Conservation (phyloP, 2,113 vertebrate species). For the Fulica atra region DNA sequence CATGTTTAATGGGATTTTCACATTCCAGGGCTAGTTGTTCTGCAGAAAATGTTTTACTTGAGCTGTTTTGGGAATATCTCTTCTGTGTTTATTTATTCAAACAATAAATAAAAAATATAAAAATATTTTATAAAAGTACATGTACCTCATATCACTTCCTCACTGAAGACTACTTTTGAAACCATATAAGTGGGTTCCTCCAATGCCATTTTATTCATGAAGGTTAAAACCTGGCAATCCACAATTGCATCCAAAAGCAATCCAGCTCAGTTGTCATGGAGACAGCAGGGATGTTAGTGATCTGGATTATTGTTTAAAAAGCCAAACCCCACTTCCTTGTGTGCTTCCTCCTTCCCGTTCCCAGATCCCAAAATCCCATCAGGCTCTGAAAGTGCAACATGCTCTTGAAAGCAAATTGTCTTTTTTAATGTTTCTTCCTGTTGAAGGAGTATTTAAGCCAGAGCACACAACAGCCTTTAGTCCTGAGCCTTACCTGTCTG, state of each 20-base stretch:
- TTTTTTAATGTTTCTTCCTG: not conserved
- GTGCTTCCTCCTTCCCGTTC: not conserved
- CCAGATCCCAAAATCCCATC: not conserved
- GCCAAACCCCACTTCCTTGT: not conserved
- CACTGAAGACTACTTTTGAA: not conserved
- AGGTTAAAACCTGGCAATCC: slow-evolving; percentile 14
- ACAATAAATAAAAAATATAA: not conserved
- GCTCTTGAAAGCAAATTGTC: not conserved
- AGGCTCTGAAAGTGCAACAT: not conserved
- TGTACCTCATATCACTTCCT: not conserved
- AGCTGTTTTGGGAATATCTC: not conserved
- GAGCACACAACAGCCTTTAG: rapidly evolving
- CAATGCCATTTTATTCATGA: not conserved
- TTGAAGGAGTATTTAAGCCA: not conserved
- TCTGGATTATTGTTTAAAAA: slow-evolving; percentile 33
- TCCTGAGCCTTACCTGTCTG: rapidly evolving
- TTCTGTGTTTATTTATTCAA: not conserved
- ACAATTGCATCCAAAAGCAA: not conserved
- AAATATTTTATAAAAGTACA: not conserved
- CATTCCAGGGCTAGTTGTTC: not conserved
- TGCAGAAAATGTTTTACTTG: not conserved
- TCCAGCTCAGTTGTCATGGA: slow-evolving; percentile 48
- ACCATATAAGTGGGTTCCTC: not conserved
- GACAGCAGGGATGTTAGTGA: not conserved
- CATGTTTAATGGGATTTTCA: not conserved